phyloP scores from a whole-genome alignment of 2,888 invertebrate genomes.

The Mythimna impura region DNA sequence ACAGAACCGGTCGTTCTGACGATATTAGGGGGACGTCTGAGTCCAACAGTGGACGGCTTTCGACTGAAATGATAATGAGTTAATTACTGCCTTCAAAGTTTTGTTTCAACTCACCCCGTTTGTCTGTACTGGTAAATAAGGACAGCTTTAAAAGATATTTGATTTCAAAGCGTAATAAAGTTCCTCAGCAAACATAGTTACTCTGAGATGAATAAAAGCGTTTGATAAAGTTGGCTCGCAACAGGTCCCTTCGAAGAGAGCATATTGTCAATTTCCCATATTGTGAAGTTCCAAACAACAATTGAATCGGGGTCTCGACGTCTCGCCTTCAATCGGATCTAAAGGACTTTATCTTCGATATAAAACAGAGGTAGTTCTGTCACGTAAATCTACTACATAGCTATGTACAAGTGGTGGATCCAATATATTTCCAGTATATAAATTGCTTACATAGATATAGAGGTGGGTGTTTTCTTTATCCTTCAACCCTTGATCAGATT shows the following conservation, averaged over 20 bases:
- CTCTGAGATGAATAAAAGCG: constrained; percentile 63
- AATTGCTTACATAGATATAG: constrained; percentile 63
- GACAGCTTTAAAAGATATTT: constrained; percentile 25
- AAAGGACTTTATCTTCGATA: constrained; percentile 73
- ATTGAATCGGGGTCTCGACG: constrained; percentile 74
- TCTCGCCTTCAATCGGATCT: constrained; percentile 78
- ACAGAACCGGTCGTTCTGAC: too few species aligned
- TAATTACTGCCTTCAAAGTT: too few species aligned
- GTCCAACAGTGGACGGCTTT: too few species aligned
- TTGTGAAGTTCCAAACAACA: constrained; percentile 78
- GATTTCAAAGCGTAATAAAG: constrained; percentile 38
- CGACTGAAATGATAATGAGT: too few species aligned
- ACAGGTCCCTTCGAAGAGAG: constrained; percentile 76
- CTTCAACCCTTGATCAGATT: constrained; percentile 38
- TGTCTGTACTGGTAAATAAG: background rate
- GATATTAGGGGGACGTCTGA: too few species aligned
- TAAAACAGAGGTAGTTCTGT: constrained; percentile 68
- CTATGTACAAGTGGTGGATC: constrained; percentile 65
- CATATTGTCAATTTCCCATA: constrained; percentile 81
- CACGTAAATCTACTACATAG: constrained; percentile 58
- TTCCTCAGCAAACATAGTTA: constrained; percentile 40
- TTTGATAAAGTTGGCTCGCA: constrained; percentile 72
- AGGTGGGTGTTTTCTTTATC: constrained; percentile 5
- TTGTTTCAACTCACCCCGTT: too few species aligned
- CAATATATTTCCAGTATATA: constrained; percentile 70